Conservation (phyloP, 1,140 invertebrate genomes). For the Eriocheir sinensis region DNA sequence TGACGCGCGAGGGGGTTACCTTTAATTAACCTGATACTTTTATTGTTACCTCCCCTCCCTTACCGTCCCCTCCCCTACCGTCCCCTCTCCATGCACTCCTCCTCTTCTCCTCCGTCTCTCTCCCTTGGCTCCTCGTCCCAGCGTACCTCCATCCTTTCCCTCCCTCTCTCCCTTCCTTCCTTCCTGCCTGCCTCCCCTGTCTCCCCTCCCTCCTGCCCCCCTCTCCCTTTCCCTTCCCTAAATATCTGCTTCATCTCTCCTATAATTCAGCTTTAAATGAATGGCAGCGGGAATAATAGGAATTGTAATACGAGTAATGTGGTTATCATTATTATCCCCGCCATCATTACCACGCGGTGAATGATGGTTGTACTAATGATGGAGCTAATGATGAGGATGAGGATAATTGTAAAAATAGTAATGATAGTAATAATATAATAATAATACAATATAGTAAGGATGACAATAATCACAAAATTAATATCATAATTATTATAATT, state of each 20-base stretch:
- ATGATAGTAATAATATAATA: not conserved
- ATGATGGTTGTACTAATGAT: not conserved
- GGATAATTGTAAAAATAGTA: not conserved
- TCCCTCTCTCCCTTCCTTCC: not conserved
- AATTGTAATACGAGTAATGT: not conserved
- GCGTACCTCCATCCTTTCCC: not conserved
- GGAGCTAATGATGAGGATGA: not conserved
- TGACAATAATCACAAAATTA: not conserved
- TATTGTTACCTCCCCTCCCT: constrained; percentile 20
- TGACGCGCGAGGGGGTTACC: not conserved
- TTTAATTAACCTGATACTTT: not conserved
- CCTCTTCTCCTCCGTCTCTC: not conserved
- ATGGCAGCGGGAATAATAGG: not conserved
- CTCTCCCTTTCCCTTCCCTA: not conserved
- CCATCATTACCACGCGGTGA: not conserved
- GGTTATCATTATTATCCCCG: not conserved
- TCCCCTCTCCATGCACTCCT: not conserved
- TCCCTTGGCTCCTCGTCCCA: not conserved
- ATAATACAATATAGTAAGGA: too few species aligned
- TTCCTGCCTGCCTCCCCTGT: not conserved
- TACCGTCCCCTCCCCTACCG: not conserved
- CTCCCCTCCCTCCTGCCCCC: not conserved
- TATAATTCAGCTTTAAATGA: constrained; percentile 24
- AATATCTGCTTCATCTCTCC: not conserved
- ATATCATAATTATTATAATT: not conserved